phyloP scores from a whole-genome alignment of 2,797 vertebrate genomes.

The Malacoctenus gilli region DNA sequence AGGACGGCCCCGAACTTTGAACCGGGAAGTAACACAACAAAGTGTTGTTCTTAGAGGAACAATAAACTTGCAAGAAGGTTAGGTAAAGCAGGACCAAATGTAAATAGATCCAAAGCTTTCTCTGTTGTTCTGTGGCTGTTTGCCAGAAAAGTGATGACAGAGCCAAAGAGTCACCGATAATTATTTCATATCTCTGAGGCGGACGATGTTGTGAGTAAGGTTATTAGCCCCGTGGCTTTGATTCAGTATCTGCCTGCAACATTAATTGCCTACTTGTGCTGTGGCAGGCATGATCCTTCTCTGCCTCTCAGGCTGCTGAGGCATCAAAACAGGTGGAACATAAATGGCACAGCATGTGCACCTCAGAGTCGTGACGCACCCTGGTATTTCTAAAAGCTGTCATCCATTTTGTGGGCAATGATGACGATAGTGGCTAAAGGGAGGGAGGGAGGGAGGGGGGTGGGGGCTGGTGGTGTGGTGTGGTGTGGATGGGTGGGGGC shows the following conservation, averaged over 20 bases:
- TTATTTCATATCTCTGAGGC: constrained; percentile 42
- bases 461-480: not conserved
- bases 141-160: constrained; percentile 40
- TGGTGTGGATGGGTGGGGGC: constrained; percentile 7
- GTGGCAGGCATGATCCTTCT: constrained; percentile 55
- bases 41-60: no score
- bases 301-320: constrained; percentile 73
- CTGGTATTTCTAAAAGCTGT: constrained; percentile 83
- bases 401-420: constrained; percentile 86
- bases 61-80: no score
- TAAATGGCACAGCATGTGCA: constrained; percentile 81
- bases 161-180: constrained; percentile 32
- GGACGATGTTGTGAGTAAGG: constrained; percentile 36
- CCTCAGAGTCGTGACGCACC: constrained; percentile 83
- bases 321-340: constrained; percentile 81
- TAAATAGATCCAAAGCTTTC: no score
- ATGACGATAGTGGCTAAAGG: constrained; percentile 67
- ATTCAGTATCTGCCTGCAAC: constrained; percentile 42
- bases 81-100: no score
- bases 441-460: constrained; percentile 24
- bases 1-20: no score
- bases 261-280: constrained; percentile 49
- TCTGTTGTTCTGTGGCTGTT: constrained; percentile 33
- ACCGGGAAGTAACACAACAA: no score
- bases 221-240: constrained; percentile 47